phyloP scores from a whole-genome alignment of 2,888 invertebrate genomes.

The Tipula helvola region DNA sequence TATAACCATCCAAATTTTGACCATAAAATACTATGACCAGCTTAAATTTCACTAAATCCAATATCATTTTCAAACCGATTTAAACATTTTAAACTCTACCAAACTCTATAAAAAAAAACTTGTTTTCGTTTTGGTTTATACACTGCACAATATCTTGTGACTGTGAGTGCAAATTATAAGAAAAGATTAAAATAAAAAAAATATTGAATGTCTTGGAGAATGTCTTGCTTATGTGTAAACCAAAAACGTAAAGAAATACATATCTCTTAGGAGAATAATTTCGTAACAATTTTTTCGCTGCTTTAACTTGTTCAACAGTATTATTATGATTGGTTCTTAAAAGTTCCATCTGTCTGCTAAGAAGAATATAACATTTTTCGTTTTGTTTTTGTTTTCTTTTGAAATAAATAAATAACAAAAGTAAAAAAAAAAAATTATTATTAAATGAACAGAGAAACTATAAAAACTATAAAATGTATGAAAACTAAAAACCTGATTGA shows the following conservation, averaged over 20 bases:
- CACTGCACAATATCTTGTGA: not conserved
- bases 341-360: not conserved
- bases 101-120: not conserved
- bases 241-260: not conserved
- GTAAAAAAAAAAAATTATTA: not conserved
- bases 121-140: not conserved
- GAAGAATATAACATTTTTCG: not conserved
- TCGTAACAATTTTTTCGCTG: not conserved
- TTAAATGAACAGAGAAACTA: not conserved
- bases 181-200: not conserved
- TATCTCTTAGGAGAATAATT: not conserved
- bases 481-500: not conserved
- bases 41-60: not conserved
- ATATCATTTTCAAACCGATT: not conserved
- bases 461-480: not conserved
- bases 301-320: not conserved
- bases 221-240: not conserved
- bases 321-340: conserved; percentile 4
- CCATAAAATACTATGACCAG: not conserved
- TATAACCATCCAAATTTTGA: not conserved
- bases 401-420: conserved; percentile 4
- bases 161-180: not conserved
- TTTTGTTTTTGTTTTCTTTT: not conserved
- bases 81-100: not conserved
- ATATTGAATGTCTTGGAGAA: not conserved